Evolutionary conservation across 2,113 vertebrate species (phyloP), one percentile per base, ranked within the genome.

Genomic region (Pelusios castaneus): DNA sequence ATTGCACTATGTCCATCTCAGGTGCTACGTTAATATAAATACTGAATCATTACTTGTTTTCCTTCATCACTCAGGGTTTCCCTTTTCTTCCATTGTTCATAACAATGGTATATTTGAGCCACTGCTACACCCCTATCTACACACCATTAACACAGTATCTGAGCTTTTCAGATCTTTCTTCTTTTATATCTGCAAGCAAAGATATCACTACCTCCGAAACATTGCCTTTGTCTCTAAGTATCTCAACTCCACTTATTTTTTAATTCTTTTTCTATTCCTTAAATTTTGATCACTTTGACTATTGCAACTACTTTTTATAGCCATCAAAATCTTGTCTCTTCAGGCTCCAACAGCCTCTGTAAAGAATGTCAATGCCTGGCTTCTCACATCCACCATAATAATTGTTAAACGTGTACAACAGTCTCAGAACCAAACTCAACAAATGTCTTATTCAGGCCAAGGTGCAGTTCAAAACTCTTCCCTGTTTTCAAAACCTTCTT

Each of bases 201-300:
- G 45, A 4, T 7, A 43, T 24, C 73, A 24, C 2, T 8, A 54
- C 27, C 34, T 85, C 58, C 24, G 54, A 45, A 91, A 34, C 2
- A 38, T 45, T 34, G 34, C 8, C 0, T 0, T 34, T 34, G n/a
- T 38, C 11, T 1, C 51, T 45, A 51, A 85, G 38, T 43, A 67
- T n/a, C 17, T 52, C 34, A 5, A 41, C 52, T 43, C 25, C 78
- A 38, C 52, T 13, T 13, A 47, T 77, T 27, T n/a, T 78, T 17
- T 27, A 70, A 85, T 16, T 31, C 3, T 19, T 88, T 78, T 88
- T 58, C n/a, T 43, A 25, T 55, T 49, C 54, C 51, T 14, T 49
- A 51, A 31, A 16, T 77, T 31, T 67, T 84, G 73, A 4, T n/a
- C 12, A 51, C 79, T 22, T 80, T 25, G 51, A 8, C 87, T 85